These are phyloP conservation scores for Trichosurus vulpecula DNA, from an alignment of 2,797 vertebrate species.

Conservation along the genomic window DNA sequence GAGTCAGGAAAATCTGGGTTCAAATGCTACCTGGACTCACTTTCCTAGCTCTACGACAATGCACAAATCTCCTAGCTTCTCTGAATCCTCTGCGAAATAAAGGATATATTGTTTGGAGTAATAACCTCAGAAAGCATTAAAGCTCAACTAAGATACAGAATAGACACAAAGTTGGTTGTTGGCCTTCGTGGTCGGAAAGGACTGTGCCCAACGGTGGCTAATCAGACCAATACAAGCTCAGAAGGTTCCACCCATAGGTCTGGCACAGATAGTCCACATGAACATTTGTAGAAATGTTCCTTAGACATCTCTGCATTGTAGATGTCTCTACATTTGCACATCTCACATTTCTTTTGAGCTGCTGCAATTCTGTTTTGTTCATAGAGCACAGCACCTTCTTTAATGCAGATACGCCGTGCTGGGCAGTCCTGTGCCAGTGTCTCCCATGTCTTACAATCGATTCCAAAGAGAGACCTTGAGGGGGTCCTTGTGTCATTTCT, in stretches of 20 bases:
- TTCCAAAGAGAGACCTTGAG: no score
- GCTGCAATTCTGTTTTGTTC: neutral
- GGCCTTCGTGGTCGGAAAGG: neutral
- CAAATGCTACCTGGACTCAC: neutral
- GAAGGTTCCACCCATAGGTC: neutral
- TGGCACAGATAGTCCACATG: neutral
- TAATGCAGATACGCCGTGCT: neutral
- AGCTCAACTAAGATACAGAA: neutral
- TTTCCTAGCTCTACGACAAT: neutral
- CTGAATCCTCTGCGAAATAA: neutral
- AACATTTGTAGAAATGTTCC: neutral
- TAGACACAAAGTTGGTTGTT: neutral
- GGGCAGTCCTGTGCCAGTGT: neutral
- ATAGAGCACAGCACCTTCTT: neutral
- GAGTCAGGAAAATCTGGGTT: neutral
- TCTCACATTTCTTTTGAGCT: neutral
- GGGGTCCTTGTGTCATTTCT: no score
- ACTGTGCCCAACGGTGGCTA: neutral
- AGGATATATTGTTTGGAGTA: neutral
- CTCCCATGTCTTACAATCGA: neutral
- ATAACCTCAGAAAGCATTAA: neutral
- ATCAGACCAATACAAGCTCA: neutral
- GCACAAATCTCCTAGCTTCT: neutral
- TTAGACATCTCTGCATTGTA: no score
- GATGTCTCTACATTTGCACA: neutral